phyloP scores from a whole-genome alignment of 2,113 vertebrate species.

The Rhabdomys dilectus region DNA sequence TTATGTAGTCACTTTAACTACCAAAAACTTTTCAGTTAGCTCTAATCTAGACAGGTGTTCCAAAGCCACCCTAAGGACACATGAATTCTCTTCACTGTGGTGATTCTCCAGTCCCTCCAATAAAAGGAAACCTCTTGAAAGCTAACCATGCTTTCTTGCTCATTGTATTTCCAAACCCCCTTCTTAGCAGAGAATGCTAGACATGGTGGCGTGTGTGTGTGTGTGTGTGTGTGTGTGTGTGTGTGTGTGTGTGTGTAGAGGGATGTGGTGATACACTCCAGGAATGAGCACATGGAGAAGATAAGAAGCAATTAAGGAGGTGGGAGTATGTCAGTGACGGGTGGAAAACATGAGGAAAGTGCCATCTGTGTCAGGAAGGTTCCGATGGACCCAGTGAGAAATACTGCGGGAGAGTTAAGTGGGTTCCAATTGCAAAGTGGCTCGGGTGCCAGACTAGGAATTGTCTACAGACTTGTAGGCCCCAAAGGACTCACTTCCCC shows the following conservation, averaged over 20 bases:
- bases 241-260: neutral
- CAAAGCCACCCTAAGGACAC: neutral
- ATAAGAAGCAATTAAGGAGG: neutral
- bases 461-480: constrained; percentile 68
- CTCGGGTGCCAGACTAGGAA: constrained; percentile 37
- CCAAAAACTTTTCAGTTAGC: neutral
- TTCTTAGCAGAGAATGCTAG: neutral
- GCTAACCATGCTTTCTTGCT: neutral
- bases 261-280: neutral
- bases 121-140: constrained; percentile 45
- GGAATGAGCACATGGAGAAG: neutral
- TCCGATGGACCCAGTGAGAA: neutral
- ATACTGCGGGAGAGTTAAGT: constrained; percentile 16
- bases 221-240: neutral
- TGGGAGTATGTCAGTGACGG: neutral
- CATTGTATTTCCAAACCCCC: neutral
- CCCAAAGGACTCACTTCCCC: constrained; percentile 64
- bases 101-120: neutral
- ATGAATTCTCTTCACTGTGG: neutral
- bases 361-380: neutral
- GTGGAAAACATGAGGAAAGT: neutral
- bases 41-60: neutral
- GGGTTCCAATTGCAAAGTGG: neutral
- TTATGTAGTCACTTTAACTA: neutral
- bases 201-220: neutral